These are phyloP conservation scores for Temnothorax longispinosus DNA, from an alignment of 1,140 invertebrate species.

Conservation along the genomic window DNA sequence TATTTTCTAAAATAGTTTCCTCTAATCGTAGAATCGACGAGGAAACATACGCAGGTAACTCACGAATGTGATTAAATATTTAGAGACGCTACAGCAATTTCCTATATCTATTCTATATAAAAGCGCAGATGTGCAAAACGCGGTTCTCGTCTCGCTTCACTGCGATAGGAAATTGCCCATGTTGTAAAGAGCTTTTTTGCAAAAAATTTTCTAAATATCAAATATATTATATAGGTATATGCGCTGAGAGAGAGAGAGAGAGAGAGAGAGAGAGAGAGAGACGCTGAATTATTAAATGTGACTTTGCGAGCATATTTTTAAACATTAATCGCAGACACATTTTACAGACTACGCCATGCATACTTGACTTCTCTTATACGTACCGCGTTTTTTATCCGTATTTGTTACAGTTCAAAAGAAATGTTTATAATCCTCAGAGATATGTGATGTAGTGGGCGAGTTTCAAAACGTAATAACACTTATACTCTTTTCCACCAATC, in stretches of 20 bases:
- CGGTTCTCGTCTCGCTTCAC: not conserved
- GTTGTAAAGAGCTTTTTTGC: not conserved
- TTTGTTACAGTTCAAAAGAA: not conserved
- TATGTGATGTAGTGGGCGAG: not conserved
- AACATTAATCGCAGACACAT: not conserved
- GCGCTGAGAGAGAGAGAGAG: too few relatives aligned
- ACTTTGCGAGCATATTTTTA: constrained; percentile 8
- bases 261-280: too few relatives aligned
- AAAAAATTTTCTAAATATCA: constrained; percentile 16
- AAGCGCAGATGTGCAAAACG: not conserved
- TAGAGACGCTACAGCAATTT: not conserved
- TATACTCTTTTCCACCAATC: too few relatives aligned
- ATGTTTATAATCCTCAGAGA: not conserved
- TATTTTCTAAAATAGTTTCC: constrained; percentile 1
- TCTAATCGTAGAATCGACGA: constrained; percentile 4
- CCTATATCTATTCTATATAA: constrained; percentile 29
- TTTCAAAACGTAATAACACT: not conserved
- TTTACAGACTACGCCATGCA: not conserved
- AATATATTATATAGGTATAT: not conserved
- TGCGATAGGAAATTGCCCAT: not conserved
- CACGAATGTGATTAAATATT: constrained; percentile 38
- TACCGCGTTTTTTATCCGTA: constrained; percentile 4
- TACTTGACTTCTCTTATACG: not conserved
- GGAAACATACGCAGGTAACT: constrained; percentile 12
- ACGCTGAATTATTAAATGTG: constrained; percentile 1